phyloP scores from a whole-genome alignment of 2,888 invertebrate species.

The Archaeoteleia sp. region DNA sequence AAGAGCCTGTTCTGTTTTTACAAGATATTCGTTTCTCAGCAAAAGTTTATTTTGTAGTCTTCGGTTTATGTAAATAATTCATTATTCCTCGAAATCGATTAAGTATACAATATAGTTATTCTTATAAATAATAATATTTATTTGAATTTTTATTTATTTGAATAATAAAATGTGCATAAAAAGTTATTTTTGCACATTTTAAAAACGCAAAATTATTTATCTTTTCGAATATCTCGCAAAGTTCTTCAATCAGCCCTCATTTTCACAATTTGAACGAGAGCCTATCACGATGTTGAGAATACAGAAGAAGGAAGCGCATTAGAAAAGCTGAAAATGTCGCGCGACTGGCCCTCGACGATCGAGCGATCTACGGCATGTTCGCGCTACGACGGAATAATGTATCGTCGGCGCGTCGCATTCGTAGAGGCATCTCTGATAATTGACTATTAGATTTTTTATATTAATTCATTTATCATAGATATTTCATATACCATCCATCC shows the following conservation, averaged over 20 bases:
- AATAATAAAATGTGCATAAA: background rate
- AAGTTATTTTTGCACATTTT: background rate
- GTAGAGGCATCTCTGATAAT: slow-evolving; percentile 72
- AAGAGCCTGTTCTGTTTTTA: slow-evolving; percentile 16
- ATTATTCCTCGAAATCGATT: too few species aligned
- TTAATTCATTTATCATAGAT: slow-evolving; percentile 44
- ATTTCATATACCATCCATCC: slow-evolving; percentile 31
- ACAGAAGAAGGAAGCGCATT: slow-evolving; percentile 59
- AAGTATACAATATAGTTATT: too few species aligned
- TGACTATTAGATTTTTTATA: slow-evolving; percentile 68
- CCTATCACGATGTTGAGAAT: slow-evolving; percentile 50
- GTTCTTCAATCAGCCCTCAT: slow-evolving; percentile 19
- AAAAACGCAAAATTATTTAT: too few species aligned
- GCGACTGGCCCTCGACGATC: slow-evolving; percentile 52
- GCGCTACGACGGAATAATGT: slow-evolving; percentile 32
- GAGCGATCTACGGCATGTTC: slow-evolving; percentile 40
- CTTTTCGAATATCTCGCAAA: slow-evolving; percentile 40
- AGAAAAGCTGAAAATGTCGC: slow-evolving; percentile 52
- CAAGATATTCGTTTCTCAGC: slow-evolving; percentile 26
- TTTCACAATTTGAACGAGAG: slow-evolving; percentile 33
- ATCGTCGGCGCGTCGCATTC: slow-evolving; percentile 62
- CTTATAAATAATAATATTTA: too few species aligned
- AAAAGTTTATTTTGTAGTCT: background rate
- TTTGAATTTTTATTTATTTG: slow-evolving; percentile 6
- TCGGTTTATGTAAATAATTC: background rate